These are phyloP conservation scores for Buathra laborator DNA, from an alignment of 2,888 invertebrate species.

Conservation along the genomic window DNA sequence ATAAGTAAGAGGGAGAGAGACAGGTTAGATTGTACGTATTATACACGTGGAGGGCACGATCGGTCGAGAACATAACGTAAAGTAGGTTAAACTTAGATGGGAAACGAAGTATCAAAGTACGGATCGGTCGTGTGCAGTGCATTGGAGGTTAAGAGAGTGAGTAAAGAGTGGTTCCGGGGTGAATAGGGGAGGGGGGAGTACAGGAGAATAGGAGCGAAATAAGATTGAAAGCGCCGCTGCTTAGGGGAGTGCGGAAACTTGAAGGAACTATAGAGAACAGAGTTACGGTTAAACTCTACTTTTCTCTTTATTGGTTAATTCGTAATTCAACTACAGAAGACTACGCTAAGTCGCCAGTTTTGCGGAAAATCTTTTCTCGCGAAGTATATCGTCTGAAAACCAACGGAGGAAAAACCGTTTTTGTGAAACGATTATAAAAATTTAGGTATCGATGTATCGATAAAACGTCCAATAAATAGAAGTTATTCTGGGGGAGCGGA, in stretches of 20 bases:
- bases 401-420: no score
- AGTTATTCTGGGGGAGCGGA: no score
- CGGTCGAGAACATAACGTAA: conserved; percentile 26
- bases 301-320: not conserved
- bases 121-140: conserved; percentile 10
- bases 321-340: not conserved
- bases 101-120: conserved; percentile 43
- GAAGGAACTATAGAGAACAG: not conserved
- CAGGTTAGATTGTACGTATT: conserved; percentile 14
- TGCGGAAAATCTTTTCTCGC: no score
- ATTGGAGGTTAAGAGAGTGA: conserved; percentile 7
- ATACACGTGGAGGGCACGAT: conserved; percentile 27
- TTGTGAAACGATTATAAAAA: no score
- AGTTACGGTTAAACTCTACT: not conserved
- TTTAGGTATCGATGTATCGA: no score
- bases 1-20: conserved; percentile 1
- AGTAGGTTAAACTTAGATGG: conserved; percentile 54
- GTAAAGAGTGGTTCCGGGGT: not conserved
- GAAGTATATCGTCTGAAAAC: no score
- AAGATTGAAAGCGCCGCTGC: not conserved
- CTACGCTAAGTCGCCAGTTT: no score
- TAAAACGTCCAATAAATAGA: no score
- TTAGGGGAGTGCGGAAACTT: not conserved
- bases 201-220: not conserved
- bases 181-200: not conserved